These are phyloP conservation scores for Diplodus puntazzo DNA, from an alignment of 2,797 vertebrate species.

Conservation along the genomic window DNA sequence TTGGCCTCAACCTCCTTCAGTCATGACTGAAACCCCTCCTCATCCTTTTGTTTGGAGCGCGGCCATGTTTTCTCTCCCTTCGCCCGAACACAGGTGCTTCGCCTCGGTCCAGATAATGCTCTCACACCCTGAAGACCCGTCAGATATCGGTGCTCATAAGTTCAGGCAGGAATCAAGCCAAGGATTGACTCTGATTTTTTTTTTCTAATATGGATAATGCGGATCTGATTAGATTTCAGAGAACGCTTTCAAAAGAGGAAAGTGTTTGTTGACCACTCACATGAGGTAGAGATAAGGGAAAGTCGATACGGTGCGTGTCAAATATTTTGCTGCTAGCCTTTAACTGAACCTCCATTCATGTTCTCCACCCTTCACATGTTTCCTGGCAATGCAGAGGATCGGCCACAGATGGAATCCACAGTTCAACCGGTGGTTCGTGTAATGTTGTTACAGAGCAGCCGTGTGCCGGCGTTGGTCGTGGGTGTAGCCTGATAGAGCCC, in stretches of 20 bases:
- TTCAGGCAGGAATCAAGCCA: slow-evolving; percentile 1
- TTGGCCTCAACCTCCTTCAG: slow-evolving; percentile 4
- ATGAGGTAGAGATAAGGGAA: slow-evolving; percentile 21
- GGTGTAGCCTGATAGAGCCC: slow-evolving; percentile 59
- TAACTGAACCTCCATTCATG: slow-evolving; percentile 53
- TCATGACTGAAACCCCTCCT: slow-evolving; percentile 1
- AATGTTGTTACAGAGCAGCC: slow-evolving; percentile 56
- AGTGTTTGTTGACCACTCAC: slow-evolving; percentile 18
- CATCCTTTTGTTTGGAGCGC: slow-evolving; percentile 42
- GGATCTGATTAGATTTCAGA: slow-evolving; percentile 15
- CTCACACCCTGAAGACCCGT: slow-evolving; percentile 15
- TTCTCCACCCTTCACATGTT: slow-evolving; percentile 48
- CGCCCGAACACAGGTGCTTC: slow-evolving; percentile 53
- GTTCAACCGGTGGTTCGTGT: slow-evolving; percentile 47
- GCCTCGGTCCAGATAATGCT: slow-evolving; percentile 18
- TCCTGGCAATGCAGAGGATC: slow-evolving; percentile 49
- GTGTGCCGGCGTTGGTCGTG: slow-evolving; percentile 26
- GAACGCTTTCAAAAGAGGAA: neutral
- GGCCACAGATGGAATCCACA: slow-evolving; percentile 55
- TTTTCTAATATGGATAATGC: slow-evolving; percentile 16
- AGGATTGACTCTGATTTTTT: neutral
- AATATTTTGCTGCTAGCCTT: slow-evolving; percentile 42
- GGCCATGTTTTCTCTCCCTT: slow-evolving; percentile 46
- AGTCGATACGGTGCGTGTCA: slow-evolving; percentile 10
- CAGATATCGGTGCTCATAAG: neutral